Evolutionary conservation across 2,113 vertebrate genomes (phyloP).

Genomic region (Lanius collurio): DNA sequence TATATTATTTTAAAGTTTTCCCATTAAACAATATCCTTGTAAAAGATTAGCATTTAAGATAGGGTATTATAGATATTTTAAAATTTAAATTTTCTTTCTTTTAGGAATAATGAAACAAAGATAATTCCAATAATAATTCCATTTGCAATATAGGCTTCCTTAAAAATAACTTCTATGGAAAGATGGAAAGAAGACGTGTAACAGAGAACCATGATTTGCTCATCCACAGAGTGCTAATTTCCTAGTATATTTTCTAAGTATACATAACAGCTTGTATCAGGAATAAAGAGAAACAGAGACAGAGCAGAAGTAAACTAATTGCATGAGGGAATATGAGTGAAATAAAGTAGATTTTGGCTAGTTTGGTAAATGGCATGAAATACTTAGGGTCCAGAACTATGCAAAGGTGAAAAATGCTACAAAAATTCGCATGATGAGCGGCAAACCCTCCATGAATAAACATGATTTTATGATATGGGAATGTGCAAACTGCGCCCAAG

Average conservation of each 20-base stretch:
- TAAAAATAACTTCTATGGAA: not conserved
- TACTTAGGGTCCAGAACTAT: not conserved
- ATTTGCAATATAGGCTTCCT: not conserved
- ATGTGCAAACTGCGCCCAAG: not conserved
- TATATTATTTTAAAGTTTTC: not conserved
- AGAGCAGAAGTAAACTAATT: not conserved
- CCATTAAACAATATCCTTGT: not conserved
- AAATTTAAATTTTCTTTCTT: not conserved
- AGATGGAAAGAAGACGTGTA: not conserved
- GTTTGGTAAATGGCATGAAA: not conserved
- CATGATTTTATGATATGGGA: not conserved
- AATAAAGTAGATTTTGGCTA: not conserved
- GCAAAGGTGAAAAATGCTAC: not conserved
- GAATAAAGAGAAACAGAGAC: not conserved
- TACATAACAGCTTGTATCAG: not conserved
- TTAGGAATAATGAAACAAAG: not conserved
- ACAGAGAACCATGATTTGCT: not conserved
- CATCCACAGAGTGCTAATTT: slow-evolving; percentile 2
- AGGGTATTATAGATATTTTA: not conserved
- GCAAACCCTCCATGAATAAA: not conserved
- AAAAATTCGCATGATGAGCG: not conserved
- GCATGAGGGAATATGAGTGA: not conserved
- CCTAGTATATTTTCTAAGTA: not conserved
- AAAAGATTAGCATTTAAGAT: not conserved
- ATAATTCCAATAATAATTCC: not conserved